A percentile compares a stretch with the other conserved stretches of the same genome.
phyloP scores from a whole-genome alignment of 2,113 vertebrate genomes.

The Perccottus glenii region DNA sequence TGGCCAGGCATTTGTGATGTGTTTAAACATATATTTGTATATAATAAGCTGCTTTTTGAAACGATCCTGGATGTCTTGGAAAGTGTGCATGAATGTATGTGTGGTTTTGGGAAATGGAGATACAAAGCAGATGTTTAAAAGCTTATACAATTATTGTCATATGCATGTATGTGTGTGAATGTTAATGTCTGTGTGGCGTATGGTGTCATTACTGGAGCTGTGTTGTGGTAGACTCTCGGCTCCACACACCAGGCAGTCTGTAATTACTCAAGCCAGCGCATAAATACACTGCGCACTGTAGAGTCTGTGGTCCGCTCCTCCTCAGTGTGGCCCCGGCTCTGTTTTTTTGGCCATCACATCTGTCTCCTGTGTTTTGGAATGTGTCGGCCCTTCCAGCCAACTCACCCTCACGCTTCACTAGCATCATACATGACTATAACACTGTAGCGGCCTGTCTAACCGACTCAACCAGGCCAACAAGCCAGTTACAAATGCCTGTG shows the following conservation, averaged over 20 bases:
- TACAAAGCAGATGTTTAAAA: conserved; percentile 72
- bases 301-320: conserved; percentile 60
- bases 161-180: conserved; percentile 16
- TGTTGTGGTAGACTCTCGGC: conserved; percentile 81
- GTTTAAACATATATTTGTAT: background rate
- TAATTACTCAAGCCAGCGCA: conserved; percentile 73
- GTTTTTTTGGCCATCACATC: conserved; percentile 68
- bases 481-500: conserved; percentile 32
- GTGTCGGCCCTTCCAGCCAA: conserved; percentile 40
- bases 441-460: conserved; percentile 20
- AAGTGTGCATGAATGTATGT: conserved; percentile 53
- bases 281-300: conserved; percentile 67
- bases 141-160: conserved; percentile 65
- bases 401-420: conserved; percentile 35
- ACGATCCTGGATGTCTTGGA: conserved; percentile 51
- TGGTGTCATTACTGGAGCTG: conserved; percentile 74
- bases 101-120: conserved; percentile 54
- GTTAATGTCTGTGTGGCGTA: conserved; percentile 48
- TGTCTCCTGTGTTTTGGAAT: conserved; percentile 70
- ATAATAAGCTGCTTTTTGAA: conserved; percentile 27
- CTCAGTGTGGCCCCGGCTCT: conserved; percentile 61
- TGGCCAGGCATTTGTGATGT: background rate
- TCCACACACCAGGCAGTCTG: conserved; percentile 77
- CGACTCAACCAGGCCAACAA: conserved; percentile 28
- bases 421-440: conserved; percentile 19